Evolutionary conservation across 2,888 invertebrate species (phyloP).

Genomic region (Synanthedon formicaeformis): DNA sequence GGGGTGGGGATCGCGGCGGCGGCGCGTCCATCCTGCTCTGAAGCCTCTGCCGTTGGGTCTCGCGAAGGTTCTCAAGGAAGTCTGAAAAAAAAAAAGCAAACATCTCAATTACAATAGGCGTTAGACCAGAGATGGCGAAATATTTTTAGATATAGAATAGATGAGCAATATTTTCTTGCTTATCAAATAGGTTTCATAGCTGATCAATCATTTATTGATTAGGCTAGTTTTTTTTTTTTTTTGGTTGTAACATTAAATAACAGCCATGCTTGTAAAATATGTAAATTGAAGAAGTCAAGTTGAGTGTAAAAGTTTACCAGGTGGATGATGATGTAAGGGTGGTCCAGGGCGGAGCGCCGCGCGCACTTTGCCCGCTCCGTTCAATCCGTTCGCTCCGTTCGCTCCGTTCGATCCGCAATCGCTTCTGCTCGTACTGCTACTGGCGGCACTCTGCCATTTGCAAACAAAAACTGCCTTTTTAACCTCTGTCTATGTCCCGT

Average conservation of each 20-base stretch:
- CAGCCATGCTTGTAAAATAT: background rate
- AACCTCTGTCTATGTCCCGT: too few relatives aligned
- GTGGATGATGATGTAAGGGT: constrained; percentile 51
- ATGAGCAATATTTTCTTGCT: background rate
- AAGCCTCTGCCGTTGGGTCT: constrained; percentile 42
- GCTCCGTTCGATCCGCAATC: background rate
- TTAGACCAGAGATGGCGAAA: too few relatives aligned
- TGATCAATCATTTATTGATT: too few relatives aligned
- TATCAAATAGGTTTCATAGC: background rate
- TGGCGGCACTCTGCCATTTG: constrained; percentile 7
- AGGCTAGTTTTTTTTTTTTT: too few relatives aligned
- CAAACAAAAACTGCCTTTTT: background rate
- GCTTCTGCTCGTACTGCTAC: constrained; percentile 15
- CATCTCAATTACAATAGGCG: too few relatives aligned
- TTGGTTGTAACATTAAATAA: background rate
- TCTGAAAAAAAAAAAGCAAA: constrained; percentile 21
- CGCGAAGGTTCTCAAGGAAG: constrained; percentile 55
- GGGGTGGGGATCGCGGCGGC: constrained; percentile 36
- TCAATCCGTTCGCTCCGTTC: constrained; percentile 1
- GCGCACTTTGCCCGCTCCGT: constrained; percentile 26
- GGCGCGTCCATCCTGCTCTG: constrained; percentile 12
- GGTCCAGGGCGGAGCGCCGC: constrained; percentile 45
- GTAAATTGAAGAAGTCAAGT: background rate
- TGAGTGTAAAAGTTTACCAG: constrained; percentile 24
- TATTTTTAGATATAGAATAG: background rate